Percentiles rank a stretch among this genome's conserved stretches.
Evolutionary conservation across 23 tunicate species (phyloP).

Genomic region (Phallusia fumigata): DNA sequence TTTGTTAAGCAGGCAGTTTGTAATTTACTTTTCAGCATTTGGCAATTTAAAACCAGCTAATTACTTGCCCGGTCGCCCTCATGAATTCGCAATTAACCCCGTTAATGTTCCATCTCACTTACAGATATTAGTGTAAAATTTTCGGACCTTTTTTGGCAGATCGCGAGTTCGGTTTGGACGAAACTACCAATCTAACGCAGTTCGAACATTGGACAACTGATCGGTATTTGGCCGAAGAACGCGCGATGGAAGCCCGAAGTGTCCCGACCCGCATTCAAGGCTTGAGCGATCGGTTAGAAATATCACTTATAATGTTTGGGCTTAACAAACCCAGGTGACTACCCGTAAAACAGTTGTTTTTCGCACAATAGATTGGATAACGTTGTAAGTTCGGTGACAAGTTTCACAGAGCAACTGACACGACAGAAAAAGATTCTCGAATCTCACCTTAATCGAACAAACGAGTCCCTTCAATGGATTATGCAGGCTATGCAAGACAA

Average conservation of each 20-base stretch:
- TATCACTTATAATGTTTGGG: too few species aligned
- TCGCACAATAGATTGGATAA: constrained; percentile 36
- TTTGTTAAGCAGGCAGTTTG: too few species aligned
- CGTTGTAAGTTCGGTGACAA: constrained; percentile 27
- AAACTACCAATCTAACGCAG: neutral
- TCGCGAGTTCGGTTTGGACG: too few species aligned
- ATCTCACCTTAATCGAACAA: constrained; percentile 8
- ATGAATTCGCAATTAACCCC: too few species aligned
- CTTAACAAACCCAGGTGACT: too few species aligned
- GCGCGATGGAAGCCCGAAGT: constrained; percentile 3
- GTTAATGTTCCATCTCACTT: too few species aligned
- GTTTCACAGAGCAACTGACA: constrained; percentile 9
- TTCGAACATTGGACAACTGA: constrained; percentile 48
- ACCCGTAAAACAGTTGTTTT: neutral
- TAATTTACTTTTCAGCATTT: too few species aligned
- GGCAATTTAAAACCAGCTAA: too few species aligned
- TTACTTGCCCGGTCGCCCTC: too few species aligned
- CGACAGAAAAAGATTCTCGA: constrained; percentile 35
- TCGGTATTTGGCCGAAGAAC: constrained; percentile 13
- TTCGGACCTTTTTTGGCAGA: too few species aligned
- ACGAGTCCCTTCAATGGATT: constrained; percentile 47
- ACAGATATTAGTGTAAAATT: too few species aligned
- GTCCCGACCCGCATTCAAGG: constrained; percentile 13
- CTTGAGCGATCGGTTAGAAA: neutral
- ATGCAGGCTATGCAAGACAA: constrained; percentile 35